Base-by-base conservation (phyloP, 2,113 vertebrate species). In the Raja brachyura region DNA sequence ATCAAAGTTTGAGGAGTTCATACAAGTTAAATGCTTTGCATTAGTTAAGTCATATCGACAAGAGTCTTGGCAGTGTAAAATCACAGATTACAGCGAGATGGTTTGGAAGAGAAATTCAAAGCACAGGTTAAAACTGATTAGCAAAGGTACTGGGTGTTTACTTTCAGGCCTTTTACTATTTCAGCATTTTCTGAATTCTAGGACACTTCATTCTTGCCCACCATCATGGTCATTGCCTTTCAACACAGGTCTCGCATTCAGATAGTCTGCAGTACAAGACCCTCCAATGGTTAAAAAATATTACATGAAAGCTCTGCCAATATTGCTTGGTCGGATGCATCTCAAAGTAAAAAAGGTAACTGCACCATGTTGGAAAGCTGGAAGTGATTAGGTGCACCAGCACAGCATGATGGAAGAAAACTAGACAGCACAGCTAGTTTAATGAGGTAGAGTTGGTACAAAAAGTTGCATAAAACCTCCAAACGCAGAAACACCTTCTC, bases 371-470 rank as follows among this genome's bases (percentile, higher is more conserved):
- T 14, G 25, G 4, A 25, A 54, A 92, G 90, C 18, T 92, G 70
- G 5, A 73, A 70, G 31, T 22, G 31, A 33, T 8, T 39, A 73
- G 63, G 20, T 56, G 48, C 18, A 56, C 18, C 0, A 56, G 79
- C 16, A n/a, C 18, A 83, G 66, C 61, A 90, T 28, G 11, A 25
- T 61, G 39, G 28, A 59, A 10, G 81, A 59, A 85, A 85, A 59
- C 22, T 75, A 33, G 18, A 79, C 39, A 79, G 61, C 8, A 73
- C 90, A 92, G 18, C 16, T 20, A n/a, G 25, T 92, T 48, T 63
- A 73, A 63, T 14, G 66, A 90, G 88, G 88, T 90, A 70, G 88
- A 92, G 68, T 73, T 73, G 90, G 90, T 73, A 92, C 90, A 92
- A 92, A 73, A 54, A 9, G 18, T 54, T 68, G 9, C 25, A 73